Evolutionary conservation across 2,888 invertebrate genomes (phyloP), one percentile per base, ranked within the genome.

Genomic region (Mesoligia furuncula): DNA sequence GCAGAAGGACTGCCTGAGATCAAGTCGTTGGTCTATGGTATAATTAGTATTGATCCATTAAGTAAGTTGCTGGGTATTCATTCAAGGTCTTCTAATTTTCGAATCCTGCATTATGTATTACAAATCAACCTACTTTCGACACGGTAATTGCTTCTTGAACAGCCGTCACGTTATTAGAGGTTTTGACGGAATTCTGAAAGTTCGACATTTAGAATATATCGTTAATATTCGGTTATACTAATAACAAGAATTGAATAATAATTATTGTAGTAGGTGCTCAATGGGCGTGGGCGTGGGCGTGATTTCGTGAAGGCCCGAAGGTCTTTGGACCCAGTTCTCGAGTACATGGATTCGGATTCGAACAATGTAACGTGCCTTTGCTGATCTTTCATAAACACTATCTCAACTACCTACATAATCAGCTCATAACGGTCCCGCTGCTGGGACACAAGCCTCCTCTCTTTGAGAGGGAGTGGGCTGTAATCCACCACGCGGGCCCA

Each of bases 71-170:
- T 3, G 24, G 36, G 39, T 51, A 51, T 59, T 59, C 31, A 48
- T 75, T 57, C 45, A 39, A 31, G 81, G 73, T 42, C 31, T 67
- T n/a, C 17, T 59, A 66, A 80, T 74, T 39, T 64, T 64, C 45
- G 45, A 68, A 27, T 61, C 57, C n/a, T 80, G 75, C 77, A 89
- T 88, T 84, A 87, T 88, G 79, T 75, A 84, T 74, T 79, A 88
- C 78, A 85, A 83, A 85, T 85, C 86, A 77, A 78, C 85, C 77
- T 79, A 77, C 73, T 81, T 77, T 72, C 84, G 91, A 91, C 92
- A 90, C 83, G 81, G 83, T 91, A 91, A 91, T 91, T 87, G 87
- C 72, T 76, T 77, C 66, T 83, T 84, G 87, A 89, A 86, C 84
- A 85, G 84, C 86, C 65, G 72, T 87, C 86, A 81, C 64, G 82